Evolutionary conservation across 2,113 vertebrate species (phyloP), one percentile per base, ranked within the genome.

Genomic region (Gadus macrocephalus): DNA sequence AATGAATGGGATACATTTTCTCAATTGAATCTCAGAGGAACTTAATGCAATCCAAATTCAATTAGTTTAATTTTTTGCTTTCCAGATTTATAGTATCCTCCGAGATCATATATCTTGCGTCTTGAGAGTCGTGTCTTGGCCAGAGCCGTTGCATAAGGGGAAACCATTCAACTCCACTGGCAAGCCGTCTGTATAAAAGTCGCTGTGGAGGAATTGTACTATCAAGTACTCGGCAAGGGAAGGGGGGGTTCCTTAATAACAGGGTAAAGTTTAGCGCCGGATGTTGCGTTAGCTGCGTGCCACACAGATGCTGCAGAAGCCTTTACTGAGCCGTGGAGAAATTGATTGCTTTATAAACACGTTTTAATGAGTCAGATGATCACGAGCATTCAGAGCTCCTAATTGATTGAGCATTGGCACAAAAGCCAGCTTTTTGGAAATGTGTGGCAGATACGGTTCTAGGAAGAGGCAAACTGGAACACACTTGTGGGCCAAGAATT

Each of bases 311-410:
- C 68, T 67, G 69, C 75, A 53, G 79, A 68, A 71, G 68, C 63
- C 70, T 62, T 82, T 71, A 76, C 75, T 77, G 67, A 78, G 75
- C 75, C 81, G 67, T 78, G 81, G 72, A 73, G 53, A 73, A 79
- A 83, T 74, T 77, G 76, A 83, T 79, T 79, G 79, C 53, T 72
- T 71, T 74, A 85, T 87, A 85, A 86, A 86, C 74, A 83, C 49
- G 69, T 81, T 86, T 78, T 87, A 90, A 87, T 89, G 71, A 86
- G 78, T 78, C 78, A 73, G 81, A 84, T 83, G 80, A 87, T 86
- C 79, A 84, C 53, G 77, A 28, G 71, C 82, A 80, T 77, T 79
- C 70, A 76, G 81, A 85, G 75, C 28, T n/a, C 56, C 68, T 76
- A 87, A 83, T 73, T 84, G 78, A 81, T 74, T 35, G 69, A 79